phyloP scores from a whole-genome alignment of 2,113 vertebrate species.

The Lycocorax pyrrhopterus region DNA sequence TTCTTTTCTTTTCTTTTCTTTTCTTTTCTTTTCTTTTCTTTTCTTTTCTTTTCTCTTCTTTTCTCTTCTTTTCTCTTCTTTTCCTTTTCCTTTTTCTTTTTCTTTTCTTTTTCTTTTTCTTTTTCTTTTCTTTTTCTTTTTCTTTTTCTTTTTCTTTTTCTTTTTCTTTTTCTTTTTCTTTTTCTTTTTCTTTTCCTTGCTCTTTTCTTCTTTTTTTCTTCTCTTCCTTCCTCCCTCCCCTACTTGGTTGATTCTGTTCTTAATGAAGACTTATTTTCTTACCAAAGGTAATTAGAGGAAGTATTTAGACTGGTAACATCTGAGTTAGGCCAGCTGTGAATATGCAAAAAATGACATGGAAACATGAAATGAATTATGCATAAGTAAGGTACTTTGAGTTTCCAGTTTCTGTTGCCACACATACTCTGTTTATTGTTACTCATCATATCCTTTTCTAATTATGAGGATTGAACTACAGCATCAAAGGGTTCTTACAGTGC shows the following conservation, averaged over 20 bases:
- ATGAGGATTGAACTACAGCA: not conserved
- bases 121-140: not conserved
- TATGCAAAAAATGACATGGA: not conserved
- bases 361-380: not conserved
- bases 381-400: not conserved
- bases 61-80: no score
- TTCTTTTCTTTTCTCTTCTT: no score
- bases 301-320: not conserved
- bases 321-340: not conserved
- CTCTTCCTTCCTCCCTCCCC: rapidly evolving
- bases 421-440: not conserved
- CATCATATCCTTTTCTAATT: not conserved
- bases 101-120: no score
- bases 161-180: no score
- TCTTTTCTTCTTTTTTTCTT: no score
- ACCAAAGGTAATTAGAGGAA: not conserved
- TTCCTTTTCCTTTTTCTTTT: no score
- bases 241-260: not conserved
- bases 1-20: no score
- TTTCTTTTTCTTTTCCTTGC: not conserved
- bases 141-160: no score
- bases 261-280: not conserved
- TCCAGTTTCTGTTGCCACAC: not conserved
- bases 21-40: rapidly evolving
- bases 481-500: not conserved